Percentiles rank a stretch among this genome's conserved stretches.
phyloP scores from a whole-genome alignment of 2,797 vertebrate genomes.

The Amazonetta brasiliensis region DNA sequence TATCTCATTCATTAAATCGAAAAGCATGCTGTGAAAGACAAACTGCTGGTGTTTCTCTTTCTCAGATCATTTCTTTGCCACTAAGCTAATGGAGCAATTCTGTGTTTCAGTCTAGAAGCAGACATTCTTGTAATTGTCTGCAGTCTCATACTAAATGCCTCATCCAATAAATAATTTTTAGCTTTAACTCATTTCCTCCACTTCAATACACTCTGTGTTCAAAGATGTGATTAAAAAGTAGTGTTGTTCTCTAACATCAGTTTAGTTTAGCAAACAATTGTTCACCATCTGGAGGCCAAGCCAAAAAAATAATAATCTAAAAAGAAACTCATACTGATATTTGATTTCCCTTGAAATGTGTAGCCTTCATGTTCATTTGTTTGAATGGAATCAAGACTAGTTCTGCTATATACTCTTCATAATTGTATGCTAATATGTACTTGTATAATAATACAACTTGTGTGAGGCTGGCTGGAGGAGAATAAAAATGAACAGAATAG shows the following conservation, averaged over 20 bases:
- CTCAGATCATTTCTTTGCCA: not conserved
- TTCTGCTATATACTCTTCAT: not conserved
- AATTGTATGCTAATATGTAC: not conserved
- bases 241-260: not conserved
- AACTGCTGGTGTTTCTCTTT: not conserved
- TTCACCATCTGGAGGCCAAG: not conserved
- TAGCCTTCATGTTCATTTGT: not conserved
- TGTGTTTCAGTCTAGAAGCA: slow-evolving; percentile 2
- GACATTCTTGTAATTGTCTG: slow-evolving; percentile 41
- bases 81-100: slow-evolving; percentile 18
- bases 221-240: slow-evolving; percentile 53
- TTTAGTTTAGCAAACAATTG: not conserved
- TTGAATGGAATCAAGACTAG: not conserved
- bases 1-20: not conserved
- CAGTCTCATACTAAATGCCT: slow-evolving; percentile 21
- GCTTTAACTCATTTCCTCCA: slow-evolving; percentile 47
- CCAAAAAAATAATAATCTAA: not conserved
- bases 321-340: not conserved
- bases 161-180: slow-evolving; percentile 42
- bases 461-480: not conserved
- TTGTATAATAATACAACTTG: not conserved
- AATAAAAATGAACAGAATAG: not conserved
- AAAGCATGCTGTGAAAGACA: not conserved
- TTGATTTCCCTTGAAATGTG: not conserved
- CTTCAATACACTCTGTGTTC: slow-evolving; percentile 8